Conservation (phyloP, 2,888 invertebrate genomes). For the Colostygia pectinataria region DNA sequence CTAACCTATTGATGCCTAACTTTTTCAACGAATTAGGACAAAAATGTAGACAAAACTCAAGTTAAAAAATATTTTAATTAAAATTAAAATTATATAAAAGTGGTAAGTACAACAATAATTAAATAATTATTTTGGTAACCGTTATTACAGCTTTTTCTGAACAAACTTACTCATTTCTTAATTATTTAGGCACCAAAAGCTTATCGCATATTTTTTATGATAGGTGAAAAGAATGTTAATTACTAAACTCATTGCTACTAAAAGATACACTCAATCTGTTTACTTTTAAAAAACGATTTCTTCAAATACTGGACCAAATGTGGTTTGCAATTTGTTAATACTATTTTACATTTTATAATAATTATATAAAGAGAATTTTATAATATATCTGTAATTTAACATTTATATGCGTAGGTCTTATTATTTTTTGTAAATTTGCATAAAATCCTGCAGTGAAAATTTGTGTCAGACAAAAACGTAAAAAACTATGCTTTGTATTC, state of each 20-base stretch:
- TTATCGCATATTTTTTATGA: constrained; percentile 30
- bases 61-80: too few relatives aligned
- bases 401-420: too few relatives aligned
- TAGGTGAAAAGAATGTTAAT: constrained; percentile 72
- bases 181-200: constrained; percentile 33
- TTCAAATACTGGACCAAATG: not conserved
- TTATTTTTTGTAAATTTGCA: too few relatives aligned
- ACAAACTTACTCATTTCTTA: constrained; percentile 35
- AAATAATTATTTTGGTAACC: not conserved
- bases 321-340: too few relatives aligned
- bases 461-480: not conserved
- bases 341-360: too few relatives aligned
- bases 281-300: not conserved
- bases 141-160: constrained; percentile 2
- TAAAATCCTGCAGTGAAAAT: too few relatives aligned
- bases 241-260: constrained; percentile 59
- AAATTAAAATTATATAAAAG: too few relatives aligned
- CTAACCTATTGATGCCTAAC: too few relatives aligned
- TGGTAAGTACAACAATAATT: not conserved
- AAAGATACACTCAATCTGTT: constrained; percentile 1
- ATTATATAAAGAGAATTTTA: too few relatives aligned
- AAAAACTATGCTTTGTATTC: not conserved
- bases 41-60: too few relatives aligned
- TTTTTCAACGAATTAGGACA: too few relatives aligned
- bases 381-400: too few relatives aligned